Percentiles rank a stretch among this genome's conserved stretches.
Conservation (phyloP, 35 echinoderm and acorn worm species). For the Amphiura filiformis region DNA sequence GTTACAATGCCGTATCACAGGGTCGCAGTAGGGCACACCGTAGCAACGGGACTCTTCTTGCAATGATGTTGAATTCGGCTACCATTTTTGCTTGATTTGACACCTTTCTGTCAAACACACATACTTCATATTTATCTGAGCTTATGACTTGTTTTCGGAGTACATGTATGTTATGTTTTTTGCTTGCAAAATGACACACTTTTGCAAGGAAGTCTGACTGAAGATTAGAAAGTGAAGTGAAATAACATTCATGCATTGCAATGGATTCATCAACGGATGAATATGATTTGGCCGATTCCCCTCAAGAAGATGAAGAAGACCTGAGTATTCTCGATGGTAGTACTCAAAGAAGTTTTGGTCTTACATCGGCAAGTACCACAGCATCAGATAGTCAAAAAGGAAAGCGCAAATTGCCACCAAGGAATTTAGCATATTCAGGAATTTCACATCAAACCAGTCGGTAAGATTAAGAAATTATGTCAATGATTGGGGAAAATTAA, state of each 20-base stretch:
- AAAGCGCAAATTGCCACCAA: background rate
- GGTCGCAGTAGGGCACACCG: background rate
- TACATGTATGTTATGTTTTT: too few species aligned
- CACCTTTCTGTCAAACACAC: too few species aligned
- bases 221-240: too few species aligned
- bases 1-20: too few species aligned
- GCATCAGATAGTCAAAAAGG: background rate
- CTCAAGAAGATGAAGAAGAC: background rate
- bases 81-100: too few species aligned
- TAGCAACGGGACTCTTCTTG: background rate
- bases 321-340: background rate
- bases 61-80: background rate
- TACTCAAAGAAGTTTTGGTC: background rate
- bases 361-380: background rate
- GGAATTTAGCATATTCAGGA: conserved; percentile 28
- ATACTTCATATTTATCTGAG: too few species aligned
- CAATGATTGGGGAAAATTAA: too few species aligned
- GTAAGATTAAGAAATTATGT: conserved; percentile 37
- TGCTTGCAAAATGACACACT: too few species aligned
- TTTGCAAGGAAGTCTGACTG: too few species aligned
- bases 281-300: background rate
- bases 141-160: too few species aligned
- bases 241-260: too few species aligned
- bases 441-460: conserved; percentile 65
- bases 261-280: background rate